Percentiles rank a stretch among this genome's conserved stretches.
Evolutionary conservation across 2,113 vertebrate species (phyloP).

Genomic region (Loxodonta africana): DNA sequence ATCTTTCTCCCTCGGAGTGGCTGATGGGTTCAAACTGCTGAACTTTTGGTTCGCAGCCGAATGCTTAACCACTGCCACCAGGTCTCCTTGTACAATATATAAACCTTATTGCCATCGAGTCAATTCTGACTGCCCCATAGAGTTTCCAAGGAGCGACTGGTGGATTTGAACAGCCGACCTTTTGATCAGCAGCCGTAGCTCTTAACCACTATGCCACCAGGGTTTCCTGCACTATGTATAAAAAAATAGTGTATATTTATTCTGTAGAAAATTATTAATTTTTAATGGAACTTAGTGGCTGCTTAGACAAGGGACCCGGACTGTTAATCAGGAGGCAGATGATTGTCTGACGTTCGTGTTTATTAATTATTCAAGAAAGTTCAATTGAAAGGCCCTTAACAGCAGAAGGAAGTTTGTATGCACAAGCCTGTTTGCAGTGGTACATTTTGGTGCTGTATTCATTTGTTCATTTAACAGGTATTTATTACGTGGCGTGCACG

Average conservation of each 20-base stretch:
- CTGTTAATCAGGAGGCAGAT: constrained; percentile 70
- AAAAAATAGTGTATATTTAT: constrained; percentile 59
- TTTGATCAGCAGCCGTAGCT: neutral
- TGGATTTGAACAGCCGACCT: neutral
- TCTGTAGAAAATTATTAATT: constrained; percentile 75
- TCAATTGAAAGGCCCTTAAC: neutral
- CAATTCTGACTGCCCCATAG: no score
- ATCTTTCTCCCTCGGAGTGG: no score
- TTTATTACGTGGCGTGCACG: neutral
- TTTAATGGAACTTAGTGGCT: constrained; percentile 79
- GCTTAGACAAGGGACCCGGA: constrained; percentile 52
- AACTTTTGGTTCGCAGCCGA: no score
- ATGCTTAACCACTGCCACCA: no score
- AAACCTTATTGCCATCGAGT: no score
- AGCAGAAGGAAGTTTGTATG: constrained; percentile 8
- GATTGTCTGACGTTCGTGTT: constrained; percentile 67
- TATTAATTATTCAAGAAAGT: constrained; percentile 69
- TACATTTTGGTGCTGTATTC: neutral
- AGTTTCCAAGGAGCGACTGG: neutral
- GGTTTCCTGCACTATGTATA: neutral
- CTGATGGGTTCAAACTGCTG: no score
- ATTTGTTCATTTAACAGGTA: neutral
- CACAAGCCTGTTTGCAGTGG: neutral
- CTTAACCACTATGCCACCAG: neutral
- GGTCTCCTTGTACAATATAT: no score